Percentiles rank a stretch among this genome's conserved stretches.
Conservation (phyloP, 2,888 invertebrate genomes). For the Ectemnius cavifrons region DNA sequence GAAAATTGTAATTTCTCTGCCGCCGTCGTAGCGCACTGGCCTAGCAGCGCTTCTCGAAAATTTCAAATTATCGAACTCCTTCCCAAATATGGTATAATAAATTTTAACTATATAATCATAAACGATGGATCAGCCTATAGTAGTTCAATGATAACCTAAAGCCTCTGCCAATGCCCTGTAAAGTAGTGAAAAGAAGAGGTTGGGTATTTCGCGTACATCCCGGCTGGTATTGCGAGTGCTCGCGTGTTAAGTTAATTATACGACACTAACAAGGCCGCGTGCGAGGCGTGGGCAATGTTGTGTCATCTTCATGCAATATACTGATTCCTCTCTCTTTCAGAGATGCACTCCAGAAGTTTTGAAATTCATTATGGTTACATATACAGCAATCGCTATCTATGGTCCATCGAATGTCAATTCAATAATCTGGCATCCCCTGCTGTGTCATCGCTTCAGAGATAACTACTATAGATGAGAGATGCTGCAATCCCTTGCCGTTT, state of each 20-base stretch:
- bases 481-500: too few relatives aligned
- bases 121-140: not conserved
- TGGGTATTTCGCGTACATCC: constrained; percentile 18
- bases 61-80: not conserved
- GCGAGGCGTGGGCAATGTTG: constrained; percentile 48
- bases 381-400: too few relatives aligned
- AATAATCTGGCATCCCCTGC: too few relatives aligned
- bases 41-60: not conserved
- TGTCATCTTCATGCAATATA: constrained; percentile 54
- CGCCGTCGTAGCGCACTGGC: not conserved
- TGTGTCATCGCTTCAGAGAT: not conserved
- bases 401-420: too few relatives aligned
- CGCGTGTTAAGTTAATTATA: constrained; percentile 53
- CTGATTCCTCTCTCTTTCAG: constrained; percentile 35
- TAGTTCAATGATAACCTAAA: not conserved
- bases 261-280: constrained; percentile 44
- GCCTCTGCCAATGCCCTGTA: not conserved
- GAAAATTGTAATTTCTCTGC: constrained; percentile 10
- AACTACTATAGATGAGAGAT: constrained; percentile 7
- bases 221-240: constrained; percentile 35
- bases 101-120: not conserved
- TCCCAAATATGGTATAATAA: not conserved
- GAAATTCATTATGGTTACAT: too few relatives aligned
- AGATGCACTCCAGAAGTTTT: not conserved
- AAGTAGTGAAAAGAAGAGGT: not conserved